phyloP scores from a whole-genome alignment of 2,888 invertebrate genomes.

The Sarcophaga caerulescens region DNA sequence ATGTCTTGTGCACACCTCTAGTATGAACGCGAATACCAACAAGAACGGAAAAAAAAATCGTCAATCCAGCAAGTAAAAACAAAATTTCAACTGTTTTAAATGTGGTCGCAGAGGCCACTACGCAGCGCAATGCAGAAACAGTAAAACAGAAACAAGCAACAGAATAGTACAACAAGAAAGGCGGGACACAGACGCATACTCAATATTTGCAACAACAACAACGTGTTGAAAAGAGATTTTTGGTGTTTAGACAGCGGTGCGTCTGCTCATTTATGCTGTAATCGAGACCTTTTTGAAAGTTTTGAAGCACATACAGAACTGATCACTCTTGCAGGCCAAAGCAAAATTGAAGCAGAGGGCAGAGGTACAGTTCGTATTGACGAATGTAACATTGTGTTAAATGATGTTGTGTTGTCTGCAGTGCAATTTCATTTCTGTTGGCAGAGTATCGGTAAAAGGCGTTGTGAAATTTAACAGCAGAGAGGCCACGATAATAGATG shows the following conservation, averaged over 20 bases:
- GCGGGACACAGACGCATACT: no score
- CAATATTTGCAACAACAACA: no score
- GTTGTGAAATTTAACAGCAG: slow-evolving; percentile 36
- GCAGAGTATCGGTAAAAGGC: background rate
- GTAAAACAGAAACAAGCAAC: slow-evolving; percentile 7
- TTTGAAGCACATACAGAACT: background rate
- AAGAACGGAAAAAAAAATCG: slow-evolving; percentile 12
- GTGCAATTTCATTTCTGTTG: background rate
- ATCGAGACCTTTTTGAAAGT: slow-evolving; percentile 26
- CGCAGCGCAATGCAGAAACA: slow-evolving; percentile 54
- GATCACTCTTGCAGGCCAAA: background rate
- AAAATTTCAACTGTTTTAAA: slow-evolving; percentile 57
- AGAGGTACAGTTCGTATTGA: slow-evolving; percentile 32
- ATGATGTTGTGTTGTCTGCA: slow-evolving; percentile 49
- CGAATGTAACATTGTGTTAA: slow-evolving; percentile 20
- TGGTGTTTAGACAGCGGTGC: no score
- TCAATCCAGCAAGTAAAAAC: slow-evolving; percentile 23
- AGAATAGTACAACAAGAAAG: no score
- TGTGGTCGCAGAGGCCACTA: slow-evolving; percentile 54
- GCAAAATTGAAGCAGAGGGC: slow-evolving; percentile 40
- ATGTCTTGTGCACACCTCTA: no score
- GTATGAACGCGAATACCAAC: background rate
- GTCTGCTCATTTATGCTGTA: slow-evolving; percentile 20
- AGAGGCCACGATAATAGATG: slow-evolving; percentile 19
- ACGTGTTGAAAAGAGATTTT: no score